Conservation (phyloP, 2,888 invertebrate genomes). For the Tipula helvola region DNA sequence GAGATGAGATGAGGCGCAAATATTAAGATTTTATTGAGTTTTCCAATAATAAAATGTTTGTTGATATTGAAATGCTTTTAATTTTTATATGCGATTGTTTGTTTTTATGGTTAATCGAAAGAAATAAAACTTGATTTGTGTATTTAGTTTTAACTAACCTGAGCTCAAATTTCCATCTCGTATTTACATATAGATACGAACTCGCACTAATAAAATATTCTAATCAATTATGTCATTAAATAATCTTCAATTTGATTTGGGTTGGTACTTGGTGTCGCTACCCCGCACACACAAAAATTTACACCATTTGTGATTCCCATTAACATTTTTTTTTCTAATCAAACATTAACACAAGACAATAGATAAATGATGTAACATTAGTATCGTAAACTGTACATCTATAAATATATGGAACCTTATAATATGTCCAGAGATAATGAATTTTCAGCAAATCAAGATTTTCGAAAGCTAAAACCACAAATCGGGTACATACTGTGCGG, state of each 20-base stretch:
- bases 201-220: not conserved
- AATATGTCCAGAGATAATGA: not conserved
- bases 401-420: not conserved
- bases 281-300: not conserved
- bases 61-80: not conserved
- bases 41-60: not conserved
- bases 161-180: not conserved
- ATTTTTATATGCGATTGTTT: not conserved
- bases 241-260: not conserved
- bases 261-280: not conserved
- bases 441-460: not conserved
- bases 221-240: not conserved
- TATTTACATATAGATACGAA: not conserved
- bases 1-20: not conserved
- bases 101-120: not conserved
- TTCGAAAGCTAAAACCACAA: not conserved
- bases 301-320: not conserved
- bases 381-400: not conserved
- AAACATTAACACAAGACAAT: not conserved
- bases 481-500: not conserved
- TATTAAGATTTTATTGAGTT: not conserved
- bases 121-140: not conserved
- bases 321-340: not conserved
- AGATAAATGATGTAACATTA: not conserved
- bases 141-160: not conserved